These are phyloP conservation scores for Isaurus tuberculatus DNA, from an alignment of 92 coral and sea anemone species.

Conservation along the genomic window DNA sequence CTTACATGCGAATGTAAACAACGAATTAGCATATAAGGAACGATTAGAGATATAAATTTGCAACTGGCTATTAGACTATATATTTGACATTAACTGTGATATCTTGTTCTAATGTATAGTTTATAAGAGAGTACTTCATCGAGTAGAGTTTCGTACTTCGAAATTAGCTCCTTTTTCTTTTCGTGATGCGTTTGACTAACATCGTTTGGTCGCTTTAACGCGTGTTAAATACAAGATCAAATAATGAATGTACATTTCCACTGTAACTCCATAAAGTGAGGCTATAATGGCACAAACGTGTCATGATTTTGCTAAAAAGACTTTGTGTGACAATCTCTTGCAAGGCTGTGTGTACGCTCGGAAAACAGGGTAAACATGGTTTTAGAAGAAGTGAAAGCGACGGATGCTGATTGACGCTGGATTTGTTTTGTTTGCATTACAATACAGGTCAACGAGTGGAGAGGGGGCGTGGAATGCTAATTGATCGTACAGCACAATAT, in stretches of 20 bases:
- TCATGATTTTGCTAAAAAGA: neutral
- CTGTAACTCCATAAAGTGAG: neutral
- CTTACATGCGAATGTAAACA: conserved; percentile 37
- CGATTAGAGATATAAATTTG: neutral
- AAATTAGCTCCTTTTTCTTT: neutral
- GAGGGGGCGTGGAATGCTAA: conserved; percentile 93
- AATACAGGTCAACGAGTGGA: conserved; percentile 45
- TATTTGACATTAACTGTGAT: neutral
- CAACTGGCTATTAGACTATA: neutral
- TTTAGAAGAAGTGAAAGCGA: conserved; percentile 7
- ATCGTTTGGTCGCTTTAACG: neutral
- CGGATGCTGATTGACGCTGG: conserved; percentile 35
- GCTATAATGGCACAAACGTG: neutral
- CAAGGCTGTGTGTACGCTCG: neutral
- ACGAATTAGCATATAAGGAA: conserved; percentile 36
- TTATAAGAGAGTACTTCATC: neutral
- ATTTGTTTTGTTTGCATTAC: conserved; percentile 42
- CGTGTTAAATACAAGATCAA: conserved; percentile 13
- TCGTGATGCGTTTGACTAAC: conserved; percentile 29
- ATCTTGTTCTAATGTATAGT: neutral
- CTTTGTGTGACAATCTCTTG: neutral
- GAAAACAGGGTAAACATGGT: conserved; percentile 12
- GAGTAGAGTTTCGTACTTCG: neutral
- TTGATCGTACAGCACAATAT: conserved; percentile 85
- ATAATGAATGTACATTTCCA: neutral